Evolutionary conservation across 2,113 vertebrate species (phyloP), one percentile per base, ranked within the genome.

Genomic region (Rhinichthys klamathensis): DNA sequence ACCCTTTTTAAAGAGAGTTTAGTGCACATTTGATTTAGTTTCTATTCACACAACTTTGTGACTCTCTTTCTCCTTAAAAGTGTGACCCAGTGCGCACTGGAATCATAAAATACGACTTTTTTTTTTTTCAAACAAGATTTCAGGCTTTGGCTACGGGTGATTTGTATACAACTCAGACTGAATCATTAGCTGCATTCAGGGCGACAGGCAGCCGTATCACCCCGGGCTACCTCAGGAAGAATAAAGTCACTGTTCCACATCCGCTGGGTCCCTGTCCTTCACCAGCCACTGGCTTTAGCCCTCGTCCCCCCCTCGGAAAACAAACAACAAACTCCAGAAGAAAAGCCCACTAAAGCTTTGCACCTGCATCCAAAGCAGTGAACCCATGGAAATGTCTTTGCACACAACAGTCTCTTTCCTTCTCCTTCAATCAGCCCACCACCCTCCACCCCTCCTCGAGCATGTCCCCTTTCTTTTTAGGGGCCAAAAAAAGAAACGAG

Each of bases 221-320:
- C 82, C 79, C 67, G 44, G 89, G 84, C 76, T 51, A 73, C 76
- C 78, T 85, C 60, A 27, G 38, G 79, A 88, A 91, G 80, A 91
- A 90, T 91, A 83, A 87, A 85, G 83, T 86, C 83, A 87, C 85
- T 90, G 89, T 90, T 88, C 84, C 87, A 80, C 54, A 83, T 87
- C 81, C 77, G 69, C 84, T 27, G 81, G 74, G 84, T 81, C 79
- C 69, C 87, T 76, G 70, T 84, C 82, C 76, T 84, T 86, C 84
- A 83, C 80, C 84, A 89, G 76, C 77, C 67, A 76, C 84, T 80
- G 81, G 83, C 58, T 82, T 85, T 76, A 61, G 46, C 78, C 61
- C 84, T 87, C 15, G 58, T 85, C 72, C 77, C 84, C 82, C 69
- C 74, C 82, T 72, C 88, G 54, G 83, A 88, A 89, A 86, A 86